Evolutionary conservation across 2,113 vertebrate species (phyloP), one percentile per base, ranked within the genome.

Genomic region (Plotosus lineatus): DNA sequence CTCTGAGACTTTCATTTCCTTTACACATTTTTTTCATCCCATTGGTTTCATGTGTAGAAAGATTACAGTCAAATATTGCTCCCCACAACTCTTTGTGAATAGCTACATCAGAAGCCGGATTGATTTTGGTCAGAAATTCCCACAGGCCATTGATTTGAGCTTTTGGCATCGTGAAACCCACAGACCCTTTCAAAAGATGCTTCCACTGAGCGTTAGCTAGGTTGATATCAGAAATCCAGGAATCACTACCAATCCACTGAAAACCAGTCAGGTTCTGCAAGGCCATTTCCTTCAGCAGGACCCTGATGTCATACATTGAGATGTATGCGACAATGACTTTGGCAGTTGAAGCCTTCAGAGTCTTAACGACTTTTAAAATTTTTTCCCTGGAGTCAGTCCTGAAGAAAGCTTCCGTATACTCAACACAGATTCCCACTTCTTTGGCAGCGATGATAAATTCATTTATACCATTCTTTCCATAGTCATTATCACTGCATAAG

Each of bases 321-420:
- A 61, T 86, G 50, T 94, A 94, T 17, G 92, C 92, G 36, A 92
- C 58, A 17, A 94, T 91, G 1, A 93, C 93, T 76, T 88, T 93
- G 8, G 93, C 90, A 40, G 90, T 92, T 36, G 92, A 88, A 6
- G 76, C 77, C 76, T 87, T 92, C 21, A 94, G 91, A 15, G 86
- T 83, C 2, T 90, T 82, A 17, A 89, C 82, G 53, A 94, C 87
- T 81, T 82, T 87, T 46, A 90, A 84, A 33, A 93, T 80, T 6
- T 81, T 82, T 0, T 87, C 73, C 40, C 88, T 82, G 36, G 90
- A 89, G 79, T 88, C 88, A 48, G 92, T 90, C 7, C 85, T 93
- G 58, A 90, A 90, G 85, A 94, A 91, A 4, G 89, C 84, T 74
- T 90, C 90, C 9, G 86, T 90, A 75, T 91, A 94, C 60, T 93